phyloP scores from a whole-genome alignment of 2,113 vertebrate genomes.

The Canis aureus region DNA sequence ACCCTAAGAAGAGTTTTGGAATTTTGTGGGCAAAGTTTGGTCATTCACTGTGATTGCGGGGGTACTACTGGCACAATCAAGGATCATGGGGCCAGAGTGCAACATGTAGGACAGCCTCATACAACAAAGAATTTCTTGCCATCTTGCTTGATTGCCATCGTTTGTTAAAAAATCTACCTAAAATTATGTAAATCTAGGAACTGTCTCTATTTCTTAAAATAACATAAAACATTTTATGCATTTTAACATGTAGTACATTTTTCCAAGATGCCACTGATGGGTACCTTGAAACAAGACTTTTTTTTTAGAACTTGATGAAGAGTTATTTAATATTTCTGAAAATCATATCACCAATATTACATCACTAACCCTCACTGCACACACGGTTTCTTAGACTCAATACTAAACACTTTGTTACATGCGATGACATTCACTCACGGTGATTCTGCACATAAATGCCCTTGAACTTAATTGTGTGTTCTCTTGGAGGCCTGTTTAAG shows the following conservation, averaged over 20 bases:
- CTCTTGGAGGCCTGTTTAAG: background rate
- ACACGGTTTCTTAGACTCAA: background rate
- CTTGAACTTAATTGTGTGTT: background rate
- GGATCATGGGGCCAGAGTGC: background rate
- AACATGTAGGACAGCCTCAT: fast-evolving
- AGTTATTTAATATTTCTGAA: background rate
- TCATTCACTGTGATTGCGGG: background rate
- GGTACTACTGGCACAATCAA: no score
- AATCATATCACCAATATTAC: background rate
- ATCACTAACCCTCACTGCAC: background rate
- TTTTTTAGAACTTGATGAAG: background rate
- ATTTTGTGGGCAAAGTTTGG: background rate
- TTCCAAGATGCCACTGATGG: background rate
- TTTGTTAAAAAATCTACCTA: background rate
- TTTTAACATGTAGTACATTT: background rate
- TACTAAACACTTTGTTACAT: background rate
- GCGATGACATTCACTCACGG: background rate
- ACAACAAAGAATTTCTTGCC: background rate
- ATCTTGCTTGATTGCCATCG: background rate
- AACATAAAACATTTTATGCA: background rate
- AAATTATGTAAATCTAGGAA: background rate
- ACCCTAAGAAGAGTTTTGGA: background rate
- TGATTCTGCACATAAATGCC: background rate
- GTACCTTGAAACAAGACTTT: background rate
- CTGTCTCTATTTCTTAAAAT: background rate